phyloP scores from a whole-genome alignment of 2,113 vertebrate genomes.

The Paramisgurnus dabryanus region DNA sequence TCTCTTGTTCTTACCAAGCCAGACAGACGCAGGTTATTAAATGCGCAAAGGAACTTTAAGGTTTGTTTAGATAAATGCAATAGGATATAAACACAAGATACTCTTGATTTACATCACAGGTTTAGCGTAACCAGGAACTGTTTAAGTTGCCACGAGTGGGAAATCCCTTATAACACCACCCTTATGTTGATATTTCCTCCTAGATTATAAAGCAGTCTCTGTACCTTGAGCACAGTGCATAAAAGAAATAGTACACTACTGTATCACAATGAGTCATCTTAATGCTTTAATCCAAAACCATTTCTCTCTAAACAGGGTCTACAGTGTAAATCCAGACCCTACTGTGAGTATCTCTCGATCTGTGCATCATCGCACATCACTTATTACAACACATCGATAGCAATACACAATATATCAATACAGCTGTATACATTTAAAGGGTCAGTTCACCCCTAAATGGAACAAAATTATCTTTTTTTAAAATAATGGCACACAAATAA shows the following conservation, averaged over 20 bases:
- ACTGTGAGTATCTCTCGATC: conserved; percentile 27
- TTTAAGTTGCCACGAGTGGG: conserved; percentile 17
- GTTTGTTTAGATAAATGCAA: background rate
- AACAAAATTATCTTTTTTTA: too few species aligned
- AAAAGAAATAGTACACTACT: background rate
- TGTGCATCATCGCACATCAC: background rate
- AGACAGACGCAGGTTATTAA: background rate
- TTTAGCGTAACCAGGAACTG: conserved; percentile 38
- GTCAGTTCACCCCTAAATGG: too few species aligned
- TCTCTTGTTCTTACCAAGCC: background rate
- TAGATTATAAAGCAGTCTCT: background rate
- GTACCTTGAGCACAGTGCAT: background rate
- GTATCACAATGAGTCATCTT: background rate
- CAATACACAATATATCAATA: too few species aligned
- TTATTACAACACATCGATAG: too few species aligned
- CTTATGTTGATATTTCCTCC: conserved; percentile 26
- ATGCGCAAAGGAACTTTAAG: too few species aligned
- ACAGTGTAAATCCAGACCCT: conserved; percentile 24
- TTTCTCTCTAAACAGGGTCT: conserved; percentile 27
- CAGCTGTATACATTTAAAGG: too few species aligned
- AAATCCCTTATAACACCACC: conserved; percentile 22
- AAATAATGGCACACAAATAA: too few species aligned
- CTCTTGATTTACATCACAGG: too few species aligned
- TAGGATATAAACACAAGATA: too few species aligned
- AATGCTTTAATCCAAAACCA: background rate